A percentile compares a stretch with the other conserved stretches of the same genome.
Conservation (phyloP, 2,797 vertebrate genomes). For the Sphaeramia orbicularis region DNA sequence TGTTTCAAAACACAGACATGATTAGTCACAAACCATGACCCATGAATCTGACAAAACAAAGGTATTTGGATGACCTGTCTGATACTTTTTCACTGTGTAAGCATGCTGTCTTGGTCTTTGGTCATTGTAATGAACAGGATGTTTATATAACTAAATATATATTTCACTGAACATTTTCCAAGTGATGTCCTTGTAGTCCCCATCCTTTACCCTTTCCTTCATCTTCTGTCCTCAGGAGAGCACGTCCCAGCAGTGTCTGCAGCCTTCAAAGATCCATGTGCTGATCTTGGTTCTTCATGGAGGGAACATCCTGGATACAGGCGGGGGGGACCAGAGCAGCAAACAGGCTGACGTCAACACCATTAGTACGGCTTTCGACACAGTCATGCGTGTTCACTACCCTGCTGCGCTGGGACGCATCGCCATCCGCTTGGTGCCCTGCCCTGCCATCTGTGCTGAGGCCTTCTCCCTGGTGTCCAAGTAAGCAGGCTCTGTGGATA, state of each 20-base stretch:
- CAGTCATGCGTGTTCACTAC: constrained; percentile 96
- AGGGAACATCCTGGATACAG: constrained; percentile 98
- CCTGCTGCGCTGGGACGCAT: constrained; percentile 94
- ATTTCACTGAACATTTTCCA: not conserved
- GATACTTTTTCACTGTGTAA: constrained; percentile 20
- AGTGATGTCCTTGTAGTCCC: not conserved
- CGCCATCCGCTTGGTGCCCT: constrained; percentile 94
- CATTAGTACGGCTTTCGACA: constrained; percentile 91
- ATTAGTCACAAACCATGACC: constrained; percentile 20
- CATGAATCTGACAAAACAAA: constrained; percentile 13
- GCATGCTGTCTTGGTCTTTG: constrained; percentile 30
- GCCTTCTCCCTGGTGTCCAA: constrained; percentile 97
- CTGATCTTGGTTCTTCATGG: constrained; percentile 95
- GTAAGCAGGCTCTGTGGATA: constrained; percentile 78
- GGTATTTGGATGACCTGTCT: constrained; percentile 36
- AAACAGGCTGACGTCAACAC: constrained; percentile 97
- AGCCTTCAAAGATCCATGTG: constrained; percentile 93
- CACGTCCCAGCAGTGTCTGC: constrained; percentile 85
- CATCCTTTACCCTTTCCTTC: not conserved
- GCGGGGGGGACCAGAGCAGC: constrained; percentile 92
- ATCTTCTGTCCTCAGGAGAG: constrained; percentile 84
- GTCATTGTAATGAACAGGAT: constrained; percentile 9
- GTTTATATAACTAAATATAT: not conserved
- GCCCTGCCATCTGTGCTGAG: constrained; percentile 95
- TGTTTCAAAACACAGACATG: constrained; percentile 36